Conservation (phyloP, 2,113 vertebrate species). For the Centropus bengalensis region DNA sequence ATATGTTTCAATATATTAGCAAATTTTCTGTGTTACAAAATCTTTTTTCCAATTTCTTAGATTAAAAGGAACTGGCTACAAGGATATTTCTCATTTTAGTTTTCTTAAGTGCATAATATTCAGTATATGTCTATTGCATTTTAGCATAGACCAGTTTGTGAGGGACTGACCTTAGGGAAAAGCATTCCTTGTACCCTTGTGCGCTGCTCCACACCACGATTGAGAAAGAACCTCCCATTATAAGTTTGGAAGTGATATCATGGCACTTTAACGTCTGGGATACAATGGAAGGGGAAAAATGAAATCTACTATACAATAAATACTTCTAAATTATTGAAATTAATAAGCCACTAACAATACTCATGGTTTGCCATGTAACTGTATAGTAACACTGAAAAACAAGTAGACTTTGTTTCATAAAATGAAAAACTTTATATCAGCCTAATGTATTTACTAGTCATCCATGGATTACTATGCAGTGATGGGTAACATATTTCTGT, state of each 20-base stretch:
- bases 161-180: neutral
- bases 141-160: neutral
- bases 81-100: neutral
- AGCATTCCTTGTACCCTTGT: accelerated
- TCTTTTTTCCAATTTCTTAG: neutral
- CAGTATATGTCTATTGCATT: neutral
- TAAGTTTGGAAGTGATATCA: neutral
- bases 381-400: neutral
- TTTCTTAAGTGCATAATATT: neutral
- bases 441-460: neutral
- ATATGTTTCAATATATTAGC: conserved; percentile 21
- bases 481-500: neutral
- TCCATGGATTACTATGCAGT: neutral
- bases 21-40: neutral
- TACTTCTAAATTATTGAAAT: neutral
- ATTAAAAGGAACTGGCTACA: neutral
- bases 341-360: neutral
- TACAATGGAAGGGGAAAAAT: neutral
- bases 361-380: neutral
- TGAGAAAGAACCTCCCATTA: neutral
- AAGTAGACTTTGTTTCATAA: neutral
- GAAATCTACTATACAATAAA: neutral
- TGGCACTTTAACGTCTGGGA: neutral
- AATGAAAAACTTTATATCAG: neutral
- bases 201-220: neutral